A percentile compares a stretch with the other conserved stretches of the same genome.
phyloP scores from a whole-genome alignment of 1,140 invertebrate species.

The Penaeus japonicus region DNA sequence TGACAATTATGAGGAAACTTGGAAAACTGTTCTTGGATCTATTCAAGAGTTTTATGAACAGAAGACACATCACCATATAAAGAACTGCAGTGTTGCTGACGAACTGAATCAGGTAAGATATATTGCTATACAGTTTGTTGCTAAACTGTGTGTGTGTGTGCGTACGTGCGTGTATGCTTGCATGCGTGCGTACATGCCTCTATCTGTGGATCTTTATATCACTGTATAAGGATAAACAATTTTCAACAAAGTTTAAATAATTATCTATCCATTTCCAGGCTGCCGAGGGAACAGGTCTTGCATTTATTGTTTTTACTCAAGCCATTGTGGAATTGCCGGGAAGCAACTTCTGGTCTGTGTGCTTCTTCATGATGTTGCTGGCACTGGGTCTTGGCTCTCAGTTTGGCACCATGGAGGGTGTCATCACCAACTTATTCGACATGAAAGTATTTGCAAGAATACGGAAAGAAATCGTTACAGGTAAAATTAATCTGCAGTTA shows the following conservation, averaged over 20 bases:
- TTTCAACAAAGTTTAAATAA: background rate
- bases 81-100: conserved; percentile 53
- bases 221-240: background rate
- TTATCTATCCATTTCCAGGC: conserved; percentile 63
- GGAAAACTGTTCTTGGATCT: background rate
- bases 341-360: conserved; percentile 89
- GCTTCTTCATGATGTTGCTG: conserved; percentile 92
- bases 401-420: conserved; percentile 67
- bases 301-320: conserved; percentile 71
- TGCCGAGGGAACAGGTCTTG: conserved; percentile 91
- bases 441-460: conserved; percentile 65
- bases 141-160: no score
- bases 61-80: conserved; percentile 52
- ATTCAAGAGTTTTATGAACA: conserved; percentile 41
- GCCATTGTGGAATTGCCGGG: conserved; percentile 87
- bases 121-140: background rate
- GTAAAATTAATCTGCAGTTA: conserved; percentile 43
- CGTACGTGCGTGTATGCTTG: background rate
- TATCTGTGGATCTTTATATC: background rate
- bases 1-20: conserved; percentile 49
- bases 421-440: conserved; percentile 69
- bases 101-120: conserved; percentile 54
- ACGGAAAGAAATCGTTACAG: conserved; percentile 65
- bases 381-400: conserved; percentile 89
- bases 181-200: background rate